Evolutionary conservation across 2,113 vertebrate genomes (phyloP).

Genomic region (Grammomys dolichurus): DNA sequence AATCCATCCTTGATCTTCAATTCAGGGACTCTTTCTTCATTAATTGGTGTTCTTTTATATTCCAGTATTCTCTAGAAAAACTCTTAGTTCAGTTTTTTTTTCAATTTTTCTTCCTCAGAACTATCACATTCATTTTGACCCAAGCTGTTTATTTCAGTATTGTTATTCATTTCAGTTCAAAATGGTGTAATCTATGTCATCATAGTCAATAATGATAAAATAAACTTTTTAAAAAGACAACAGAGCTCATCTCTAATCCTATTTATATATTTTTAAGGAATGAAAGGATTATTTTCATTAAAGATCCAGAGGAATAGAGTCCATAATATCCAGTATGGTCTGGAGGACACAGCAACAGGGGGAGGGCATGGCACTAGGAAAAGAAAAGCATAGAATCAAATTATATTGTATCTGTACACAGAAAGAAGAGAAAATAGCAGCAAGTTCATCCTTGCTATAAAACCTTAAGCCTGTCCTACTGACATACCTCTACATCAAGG

Average conservation of each 20-base stretch:
- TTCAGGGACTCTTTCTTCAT: not conserved
- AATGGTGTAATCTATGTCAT: too few species aligned
- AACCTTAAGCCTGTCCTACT: too few species aligned
- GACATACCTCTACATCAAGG: not conserved
- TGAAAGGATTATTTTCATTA: not conserved
- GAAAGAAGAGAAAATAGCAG: not conserved
- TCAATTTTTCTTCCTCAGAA: not conserved
- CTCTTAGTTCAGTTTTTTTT: not conserved
- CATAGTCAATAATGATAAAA: not conserved
- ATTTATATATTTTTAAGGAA: not conserved
- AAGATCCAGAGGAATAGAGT: not conserved
- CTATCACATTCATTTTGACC: not conserved
- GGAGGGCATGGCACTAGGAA: not conserved
- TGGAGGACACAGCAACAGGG: too few species aligned
- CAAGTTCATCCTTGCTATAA: too few species aligned
- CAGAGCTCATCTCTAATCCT: not conserved
- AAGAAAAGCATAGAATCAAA: too few species aligned
- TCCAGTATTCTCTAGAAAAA: not conserved
- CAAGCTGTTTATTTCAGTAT: not conserved
- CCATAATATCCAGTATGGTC: not conserved
- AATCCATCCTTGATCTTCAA: too few species aligned
- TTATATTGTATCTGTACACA: not conserved
- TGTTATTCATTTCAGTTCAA: not conserved
- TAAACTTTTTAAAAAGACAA: not conserved
- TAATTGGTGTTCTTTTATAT: not conserved